Conservation (phyloP, 2,797 vertebrate genomes). For the Platyrinchus mystaceus region DNA sequence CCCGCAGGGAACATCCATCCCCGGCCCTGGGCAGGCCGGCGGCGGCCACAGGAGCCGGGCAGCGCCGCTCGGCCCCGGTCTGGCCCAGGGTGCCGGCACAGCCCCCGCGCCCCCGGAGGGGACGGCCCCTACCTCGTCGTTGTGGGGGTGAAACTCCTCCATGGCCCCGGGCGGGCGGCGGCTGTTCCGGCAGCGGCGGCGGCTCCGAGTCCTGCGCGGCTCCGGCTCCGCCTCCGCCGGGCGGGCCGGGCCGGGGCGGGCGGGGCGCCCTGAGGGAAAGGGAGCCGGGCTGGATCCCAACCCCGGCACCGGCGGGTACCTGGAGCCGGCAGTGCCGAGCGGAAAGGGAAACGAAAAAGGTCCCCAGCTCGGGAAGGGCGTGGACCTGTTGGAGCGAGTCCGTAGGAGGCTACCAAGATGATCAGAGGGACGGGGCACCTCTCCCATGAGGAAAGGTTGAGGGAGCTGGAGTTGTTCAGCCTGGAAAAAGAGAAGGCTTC, state of each 20-base stretch:
- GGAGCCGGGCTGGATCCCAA: neutral
- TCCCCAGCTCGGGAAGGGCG: neutral
- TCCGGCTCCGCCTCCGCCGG: neutral
- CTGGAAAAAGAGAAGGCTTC: too few species aligned
- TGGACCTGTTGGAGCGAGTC: fast-evolving
- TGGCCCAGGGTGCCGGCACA: neutral
- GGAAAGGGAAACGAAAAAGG: too few species aligned
- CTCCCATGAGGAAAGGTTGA: neutral
- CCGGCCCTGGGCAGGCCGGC: fast-evolving
- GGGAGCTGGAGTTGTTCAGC: neutral
- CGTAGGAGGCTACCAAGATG: too few species aligned
- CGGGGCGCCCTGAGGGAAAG: neutral
- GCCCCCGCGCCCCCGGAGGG: too few species aligned
- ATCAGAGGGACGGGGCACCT: too few species aligned
- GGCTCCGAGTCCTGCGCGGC: neutral
- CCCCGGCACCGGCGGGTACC: too few species aligned
- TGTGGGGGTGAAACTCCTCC: constrained; percentile 73
- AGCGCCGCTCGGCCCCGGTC: neutral
- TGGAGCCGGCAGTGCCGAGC: neutral
- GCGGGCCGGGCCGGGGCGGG: neutral
- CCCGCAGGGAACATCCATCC: neutral
- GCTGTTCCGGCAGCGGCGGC: neutral
- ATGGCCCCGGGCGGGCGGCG: constrained; percentile 16
- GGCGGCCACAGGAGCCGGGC: neutral
- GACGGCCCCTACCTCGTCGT: constrained; percentile 70